A percentile compares a stretch with the other conserved stretches of the same genome.
Evolutionary conservation across 2,888 invertebrate genomes (phyloP).

Genomic region (Stenolophus ochropezus): DNA sequence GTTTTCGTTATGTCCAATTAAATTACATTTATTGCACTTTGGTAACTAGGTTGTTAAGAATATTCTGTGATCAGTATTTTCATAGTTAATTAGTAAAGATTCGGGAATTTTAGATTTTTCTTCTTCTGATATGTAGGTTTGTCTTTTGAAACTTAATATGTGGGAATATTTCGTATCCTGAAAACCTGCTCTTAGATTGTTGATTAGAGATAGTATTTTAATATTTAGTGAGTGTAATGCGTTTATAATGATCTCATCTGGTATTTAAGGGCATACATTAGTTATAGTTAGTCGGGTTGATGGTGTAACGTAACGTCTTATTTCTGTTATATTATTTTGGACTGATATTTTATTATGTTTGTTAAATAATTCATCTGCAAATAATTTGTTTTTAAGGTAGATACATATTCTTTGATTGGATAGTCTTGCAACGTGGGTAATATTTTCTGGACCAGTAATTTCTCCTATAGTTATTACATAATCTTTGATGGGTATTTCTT

Average conservation of each 20-base stretch:
- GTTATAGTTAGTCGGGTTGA: not conserved
- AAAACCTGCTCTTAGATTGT: slow-evolving; percentile 4
- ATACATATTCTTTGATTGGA: slow-evolving; percentile 9
- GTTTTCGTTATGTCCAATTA: not conserved
- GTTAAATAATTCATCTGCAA: not conserved
- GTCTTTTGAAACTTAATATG: slow-evolving; percentile 28
- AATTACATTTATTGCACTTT: not conserved
- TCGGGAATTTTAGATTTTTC: not conserved
- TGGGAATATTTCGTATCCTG: slow-evolving; percentile 24
- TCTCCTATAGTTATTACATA: too few relatives aligned
- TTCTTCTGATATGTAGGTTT: not conserved
- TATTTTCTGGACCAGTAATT: too few relatives aligned
- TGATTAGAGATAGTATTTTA: not conserved
- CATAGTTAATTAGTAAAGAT: not conserved
- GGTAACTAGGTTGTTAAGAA: too few relatives aligned
- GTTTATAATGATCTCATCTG: not conserved
- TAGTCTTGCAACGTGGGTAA: not conserved
- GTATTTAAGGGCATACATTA: slow-evolving; percentile 23
- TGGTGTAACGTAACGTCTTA: not conserved
- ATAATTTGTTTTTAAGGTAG: not conserved
- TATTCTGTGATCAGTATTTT: not conserved
- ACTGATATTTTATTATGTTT: not conserved
- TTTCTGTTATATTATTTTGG: not conserved
- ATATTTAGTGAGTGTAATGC: not conserved
- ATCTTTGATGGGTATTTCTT: too few relatives aligned